phyloP scores from a whole-genome alignment of 2,888 invertebrate species.

The Drosophila bunnanda region DNA sequence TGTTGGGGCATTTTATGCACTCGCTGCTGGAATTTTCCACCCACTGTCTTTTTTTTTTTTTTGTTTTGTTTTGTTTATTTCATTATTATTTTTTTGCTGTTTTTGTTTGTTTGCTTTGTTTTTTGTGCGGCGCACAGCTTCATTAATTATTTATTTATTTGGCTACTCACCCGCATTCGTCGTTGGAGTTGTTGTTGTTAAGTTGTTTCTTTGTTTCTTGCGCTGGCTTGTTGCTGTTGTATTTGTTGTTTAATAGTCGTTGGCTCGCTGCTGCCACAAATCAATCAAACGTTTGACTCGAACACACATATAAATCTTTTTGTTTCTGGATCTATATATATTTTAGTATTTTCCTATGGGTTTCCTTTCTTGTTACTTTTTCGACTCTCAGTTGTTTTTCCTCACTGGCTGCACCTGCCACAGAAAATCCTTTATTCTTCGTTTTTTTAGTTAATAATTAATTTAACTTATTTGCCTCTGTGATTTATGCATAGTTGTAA shows the following conservation, averaged over 20 bases:
- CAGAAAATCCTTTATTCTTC: conserved; percentile 14
- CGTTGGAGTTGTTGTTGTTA: conserved; percentile 9
- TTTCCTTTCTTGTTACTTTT: conserved; percentile 20
- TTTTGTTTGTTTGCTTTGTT: conserved; percentile 33
- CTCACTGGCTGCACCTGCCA: conserved; percentile 10
- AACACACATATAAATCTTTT: conserved; percentile 26
- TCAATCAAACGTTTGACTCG: conserved; percentile 60
- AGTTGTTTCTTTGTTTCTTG: conserved; percentile 19
- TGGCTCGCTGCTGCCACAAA: conserved; percentile 53
- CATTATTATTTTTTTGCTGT: background rate
- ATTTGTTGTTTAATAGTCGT: conserved; percentile 24
- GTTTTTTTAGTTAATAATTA: conserved; percentile 26
- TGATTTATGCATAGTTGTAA: background rate
- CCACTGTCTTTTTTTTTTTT: background rate
- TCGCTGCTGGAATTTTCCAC: conserved; percentile 36
- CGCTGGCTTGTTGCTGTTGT: conserved; percentile 13
- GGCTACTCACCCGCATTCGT: conserved; percentile 64
- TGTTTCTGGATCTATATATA: conserved; percentile 16
- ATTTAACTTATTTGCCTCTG: background rate
- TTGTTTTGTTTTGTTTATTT: conserved; percentile 3
- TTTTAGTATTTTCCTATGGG: conserved; percentile 15
- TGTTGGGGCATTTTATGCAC: conserved; percentile 33
- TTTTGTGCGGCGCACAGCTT: conserved; percentile 50
- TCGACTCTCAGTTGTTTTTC: conserved; percentile 6
- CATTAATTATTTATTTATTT: conserved; percentile 70